Base-by-base conservation (phyloP, 2,888 invertebrate genomes). In the Phyllotreta striolata region DNA sequence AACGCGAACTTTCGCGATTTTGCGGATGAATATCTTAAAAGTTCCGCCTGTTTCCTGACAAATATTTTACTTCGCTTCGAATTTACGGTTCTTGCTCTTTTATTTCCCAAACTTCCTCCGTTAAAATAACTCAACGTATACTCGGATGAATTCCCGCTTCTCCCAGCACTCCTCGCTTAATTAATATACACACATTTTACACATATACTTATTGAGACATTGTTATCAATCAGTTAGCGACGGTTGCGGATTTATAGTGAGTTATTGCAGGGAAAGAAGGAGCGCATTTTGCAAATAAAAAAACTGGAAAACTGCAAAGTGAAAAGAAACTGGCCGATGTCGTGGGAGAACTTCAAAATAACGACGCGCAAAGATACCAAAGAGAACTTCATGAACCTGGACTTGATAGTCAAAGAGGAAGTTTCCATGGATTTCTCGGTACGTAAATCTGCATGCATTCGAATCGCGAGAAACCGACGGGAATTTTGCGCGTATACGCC, bases 271-370 rank as follows among this genome's bases (percentile, higher is more conserved):
- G 12, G 13, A 35, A 34, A 44, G n/a, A 2, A 5, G 6, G 44
- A 38, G 8, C 43, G 60, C 8, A 12, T 13, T 3, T 3, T 60
- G 3, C 7, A 14, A 6, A 12, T 60, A 0, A 41, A n/a, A 14
- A 60, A 54, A 43, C 10, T 76, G 55, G 72, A 69, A 55, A 73
- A 73, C 67, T 77, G 76, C 64, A 74, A 67, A 55, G 72, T 70
- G 46, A 54, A 49, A 57, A 66, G 61, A 55, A 63, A 69, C 46
- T 62, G 71, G 47, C 63, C 74, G 1, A 46, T 62, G 56, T 55
- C 43, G 35, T 66, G 52, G 47, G 40, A 34, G 6, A 56, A 67
- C 35, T 12, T 56, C 6, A 43, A 55, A 6, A 12, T 62, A 0
- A 49, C 6, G 14, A 57, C 59, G 7, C 52, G 61, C 35, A 62